Evolutionary conservation across 1,140 invertebrate genomes (phyloP).

Genomic region (Drosophila arizonae): DNA sequence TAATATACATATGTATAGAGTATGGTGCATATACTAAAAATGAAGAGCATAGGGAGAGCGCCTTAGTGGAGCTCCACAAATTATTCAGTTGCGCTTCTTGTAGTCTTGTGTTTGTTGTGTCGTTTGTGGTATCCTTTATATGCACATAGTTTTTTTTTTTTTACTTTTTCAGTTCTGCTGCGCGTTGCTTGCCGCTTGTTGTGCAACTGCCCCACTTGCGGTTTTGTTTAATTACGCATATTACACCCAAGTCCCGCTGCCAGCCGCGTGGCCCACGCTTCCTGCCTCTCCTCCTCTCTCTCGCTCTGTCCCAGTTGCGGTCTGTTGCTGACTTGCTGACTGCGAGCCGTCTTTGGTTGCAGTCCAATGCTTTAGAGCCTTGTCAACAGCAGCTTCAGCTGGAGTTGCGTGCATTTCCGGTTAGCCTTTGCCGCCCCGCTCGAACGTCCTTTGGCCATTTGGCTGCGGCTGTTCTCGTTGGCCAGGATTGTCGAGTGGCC

Average conservation of each 20-base stretch:
- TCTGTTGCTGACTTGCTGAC: conserved; percentile 50
- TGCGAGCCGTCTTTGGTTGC: conserved; percentile 60
- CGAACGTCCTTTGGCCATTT: not conserved
- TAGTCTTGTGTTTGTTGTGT: conserved; percentile 46
- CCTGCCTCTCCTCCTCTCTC: not conserved
- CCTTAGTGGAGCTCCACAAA: not conserved
- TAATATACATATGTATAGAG: too few species aligned
- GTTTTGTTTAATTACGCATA: conserved; percentile 80
- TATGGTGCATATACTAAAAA: too few species aligned
- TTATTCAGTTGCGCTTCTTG: conserved; percentile 19
- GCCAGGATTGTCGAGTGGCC: conserved; percentile 57
- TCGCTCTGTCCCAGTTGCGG: conserved; percentile 41
- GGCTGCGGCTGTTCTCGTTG: conserved; percentile 63
- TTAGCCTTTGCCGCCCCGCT: not conserved
- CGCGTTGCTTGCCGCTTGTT: conserved; percentile 39
- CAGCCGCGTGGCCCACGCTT: not conserved
- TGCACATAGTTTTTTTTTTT: conserved; percentile 1
- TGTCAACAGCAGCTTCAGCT: conserved; percentile 61
- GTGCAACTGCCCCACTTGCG: conserved; percentile 65
- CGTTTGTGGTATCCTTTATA: conserved; percentile 42
- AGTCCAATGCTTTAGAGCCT: conserved; percentile 40
- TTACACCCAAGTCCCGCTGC: conserved; percentile 51
- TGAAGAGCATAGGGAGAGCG: conserved; percentile 7
- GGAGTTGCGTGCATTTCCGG: conserved; percentile 37
- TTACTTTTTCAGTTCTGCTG: conserved; percentile 8